Evolutionary conservation across 1,140 invertebrate genomes (phyloP), one percentile per base, ranked within the genome.

Genomic region (Zelostemma sp.): DNA sequence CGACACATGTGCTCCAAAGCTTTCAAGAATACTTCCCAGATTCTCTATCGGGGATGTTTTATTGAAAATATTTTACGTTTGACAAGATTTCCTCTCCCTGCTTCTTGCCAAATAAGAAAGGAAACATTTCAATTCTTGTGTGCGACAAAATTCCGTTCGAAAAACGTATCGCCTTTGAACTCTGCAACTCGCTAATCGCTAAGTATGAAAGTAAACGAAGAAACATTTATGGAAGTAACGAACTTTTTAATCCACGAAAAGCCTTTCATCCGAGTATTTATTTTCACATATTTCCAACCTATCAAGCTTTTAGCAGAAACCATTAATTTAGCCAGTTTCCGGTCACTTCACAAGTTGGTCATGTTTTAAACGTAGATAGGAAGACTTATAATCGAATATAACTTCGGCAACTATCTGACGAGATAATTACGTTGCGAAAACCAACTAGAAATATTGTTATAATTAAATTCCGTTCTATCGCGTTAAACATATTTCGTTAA

Each of bases 331-430:
- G 53, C 55, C 45, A 62, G 31, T 68, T 62, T 68, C 54, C 59
- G 54, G 59, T 68, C 58, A 68, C 28, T 62, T 62, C 65, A 68
- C 49, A 62, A 62, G 18, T 68, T 53, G 41, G 43, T 61, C 41
- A 57, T 33, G 49, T 68, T 59, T 62, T 55, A 62, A 68, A 68
- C 54, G 54, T 48, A 54, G 54, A 58, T 55, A 59, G 18, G 5
- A 55, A 58, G 46, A 63, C 51, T 55, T 59, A 59, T 62, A 59
- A 63, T 63, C 51, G 11, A 68, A 16, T 58, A 35, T 16, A 57
- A 63, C 59, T 68, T 63, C 35, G 43, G 33, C 6, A 59, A 59
- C 41, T 50, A 54, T 63, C 45, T 38, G 40, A 31, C 45, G 53
- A 19, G 49, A 54, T 58, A 68, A 68, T 68, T 61, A 57, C 56